Evolutionary conservation across 2,888 invertebrate species (phyloP).

Genomic region (Megalurothrips usitatus): DNA sequence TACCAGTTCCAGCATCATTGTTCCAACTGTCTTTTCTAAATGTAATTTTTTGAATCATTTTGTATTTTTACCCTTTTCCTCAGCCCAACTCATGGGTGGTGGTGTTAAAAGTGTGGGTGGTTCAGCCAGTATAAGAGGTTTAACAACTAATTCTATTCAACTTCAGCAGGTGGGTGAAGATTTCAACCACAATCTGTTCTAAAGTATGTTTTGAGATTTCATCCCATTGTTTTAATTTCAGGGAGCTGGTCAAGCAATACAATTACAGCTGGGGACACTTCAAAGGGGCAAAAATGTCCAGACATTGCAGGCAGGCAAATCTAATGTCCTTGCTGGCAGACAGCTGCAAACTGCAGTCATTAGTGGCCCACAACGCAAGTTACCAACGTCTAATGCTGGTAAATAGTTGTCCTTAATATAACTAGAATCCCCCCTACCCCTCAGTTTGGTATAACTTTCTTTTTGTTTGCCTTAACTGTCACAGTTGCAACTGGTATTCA

Average conservation of each 20-base stretch:
- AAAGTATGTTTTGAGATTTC: neutral
- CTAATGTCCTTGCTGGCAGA: neutral
- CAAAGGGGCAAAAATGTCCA: slow-evolving; percentile 1
- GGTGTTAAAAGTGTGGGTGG: neutral
- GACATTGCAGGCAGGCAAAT: neutral
- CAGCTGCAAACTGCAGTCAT: neutral
- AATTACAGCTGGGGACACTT: neutral
- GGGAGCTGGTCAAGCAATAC: slow-evolving; percentile 7
- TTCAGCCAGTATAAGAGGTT: neutral
- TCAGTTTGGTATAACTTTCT: neutral
- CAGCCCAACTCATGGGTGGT: neutral
- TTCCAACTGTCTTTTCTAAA: neutral
- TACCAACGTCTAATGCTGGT: neutral
- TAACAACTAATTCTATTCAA: neutral
- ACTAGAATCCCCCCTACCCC: too few species aligned
- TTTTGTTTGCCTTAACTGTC: neutral
- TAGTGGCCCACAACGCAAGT: neutral
- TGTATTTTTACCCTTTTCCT: neutral
- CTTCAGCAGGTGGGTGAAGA: neutral
- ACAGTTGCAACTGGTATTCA: neutral
- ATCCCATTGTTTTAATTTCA: neutral
- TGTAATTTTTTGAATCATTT: neutral
- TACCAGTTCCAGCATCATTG: neutral
- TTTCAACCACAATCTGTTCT: neutral
- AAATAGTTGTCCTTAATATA: too few species aligned